phyloP scores from a whole-genome alignment of 2,797 vertebrate genomes.

The Oreonectes daqikongensis region DNA sequence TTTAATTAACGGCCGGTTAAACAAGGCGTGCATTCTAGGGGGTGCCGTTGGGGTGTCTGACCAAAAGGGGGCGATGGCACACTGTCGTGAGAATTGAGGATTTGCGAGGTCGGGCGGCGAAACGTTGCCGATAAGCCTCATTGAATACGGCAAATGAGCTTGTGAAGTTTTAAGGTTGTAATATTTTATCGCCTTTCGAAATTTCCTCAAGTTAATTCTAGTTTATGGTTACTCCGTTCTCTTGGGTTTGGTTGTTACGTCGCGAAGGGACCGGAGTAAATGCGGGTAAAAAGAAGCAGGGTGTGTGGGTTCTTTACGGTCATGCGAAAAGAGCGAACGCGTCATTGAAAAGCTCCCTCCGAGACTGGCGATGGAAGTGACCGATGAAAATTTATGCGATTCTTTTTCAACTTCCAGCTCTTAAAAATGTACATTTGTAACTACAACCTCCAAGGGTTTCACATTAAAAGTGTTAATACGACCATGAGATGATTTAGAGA shows the following conservation, averaged over 20 bases:
- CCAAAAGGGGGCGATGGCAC: conserved; percentile 72
- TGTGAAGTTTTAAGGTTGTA: conserved; percentile 46
- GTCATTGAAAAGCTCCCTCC: conserved; percentile 9
- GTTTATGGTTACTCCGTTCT: conserved; percentile 27
- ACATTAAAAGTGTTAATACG: conserved; percentile 44
- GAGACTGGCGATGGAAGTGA: conserved; percentile 24
- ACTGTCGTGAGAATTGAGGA: conserved; percentile 40
- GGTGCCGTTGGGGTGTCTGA: conserved; percentile 49
- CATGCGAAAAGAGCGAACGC: not conserved
- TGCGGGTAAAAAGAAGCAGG: not conserved
- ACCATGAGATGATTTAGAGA: conserved; percentile 31
- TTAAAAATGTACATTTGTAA: conserved; percentile 15
- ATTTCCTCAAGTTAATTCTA: conserved; percentile 28
- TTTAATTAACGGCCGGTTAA: conserved; percentile 80
- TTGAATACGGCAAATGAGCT: conserved; percentile 42
- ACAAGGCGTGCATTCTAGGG: conserved; percentile 70
- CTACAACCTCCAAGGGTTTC: conserved; percentile 3
- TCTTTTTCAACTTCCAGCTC: conserved; percentile 13
- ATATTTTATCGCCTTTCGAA: conserved; percentile 41
- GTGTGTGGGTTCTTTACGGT: too few relatives aligned
- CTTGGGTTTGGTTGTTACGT: conserved; percentile 25
- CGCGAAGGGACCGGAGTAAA: conserved; percentile 19
- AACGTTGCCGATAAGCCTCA: conserved; percentile 30
- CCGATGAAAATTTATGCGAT: conserved; percentile 35
- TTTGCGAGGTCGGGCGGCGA: not conserved